Evolutionary conservation across 2,797 vertebrate species (phyloP), one percentile per base, ranked within the genome.

Genomic region (Gymnoscopelus braueri): DNA sequence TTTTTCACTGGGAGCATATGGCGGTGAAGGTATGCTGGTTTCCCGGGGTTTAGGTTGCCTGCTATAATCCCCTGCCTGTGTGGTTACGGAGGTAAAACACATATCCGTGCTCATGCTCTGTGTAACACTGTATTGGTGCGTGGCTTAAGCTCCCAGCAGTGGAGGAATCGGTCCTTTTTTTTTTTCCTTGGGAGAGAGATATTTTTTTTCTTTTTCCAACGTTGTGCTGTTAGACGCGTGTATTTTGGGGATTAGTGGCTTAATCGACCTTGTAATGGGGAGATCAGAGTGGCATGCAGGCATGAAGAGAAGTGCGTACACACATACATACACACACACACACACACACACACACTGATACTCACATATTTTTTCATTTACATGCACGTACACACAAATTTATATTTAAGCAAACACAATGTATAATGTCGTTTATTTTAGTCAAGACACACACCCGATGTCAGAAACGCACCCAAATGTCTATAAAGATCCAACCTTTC

Each of bases 211-310:
- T 61, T 69, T 72, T 69, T 76, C 77, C 79, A 82, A 88, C 85
- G 88, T 89, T 76, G 74, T 92, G 91, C 92, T 89, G 89, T 92
- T 93, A 90, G 89, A 91, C 85, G 86, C 89, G 87, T 93, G 92
- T 95, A 94, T 94, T 95, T 94, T 90, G 88, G 85, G 93, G 94
- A 95, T 95, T 95, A 95, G 93, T 91, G 92, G 85, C 90, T 94
- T 94, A 94, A 95, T 94, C 93, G 92, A 94, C 93, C 94, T 93
- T 93, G 94, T 95, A 95, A 95, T 95, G 89, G 92, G 92, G 92
- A 93, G 93, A 94, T 94, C 93, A 93, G 91, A 88, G 89, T 90
- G 78, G 89, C 90, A 84, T 93, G 89, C 88, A 92, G 87, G 88
- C 92, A 92, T 92, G 81, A 88, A 91, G 89, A 93, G 87, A 86